These are phyloP conservation scores for Psettodes erumei DNA, from an alignment of 2,113 vertebrate species.

Conservation along the genomic window DNA sequence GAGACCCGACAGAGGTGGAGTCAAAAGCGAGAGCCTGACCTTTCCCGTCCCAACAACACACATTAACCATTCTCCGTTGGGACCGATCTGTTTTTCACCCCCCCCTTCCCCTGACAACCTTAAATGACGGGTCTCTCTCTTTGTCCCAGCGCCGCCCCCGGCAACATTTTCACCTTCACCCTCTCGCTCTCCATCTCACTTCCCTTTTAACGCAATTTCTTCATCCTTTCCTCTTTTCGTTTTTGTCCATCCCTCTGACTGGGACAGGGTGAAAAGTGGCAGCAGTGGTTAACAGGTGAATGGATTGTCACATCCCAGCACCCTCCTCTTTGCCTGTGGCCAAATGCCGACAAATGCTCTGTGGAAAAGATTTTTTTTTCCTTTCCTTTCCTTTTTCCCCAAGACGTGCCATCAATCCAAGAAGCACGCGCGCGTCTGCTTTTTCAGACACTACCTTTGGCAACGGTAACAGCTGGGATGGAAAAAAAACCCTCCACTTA, in stretches of 20 bases:
- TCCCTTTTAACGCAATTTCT: neutral
- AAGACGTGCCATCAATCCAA: neutral
- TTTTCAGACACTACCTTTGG: neutral
- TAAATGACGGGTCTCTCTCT: constrained; percentile 41
- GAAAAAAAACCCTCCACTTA: constrained; percentile 3
- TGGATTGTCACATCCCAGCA: constrained; percentile 26
- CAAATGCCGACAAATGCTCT: constrained; percentile 50
- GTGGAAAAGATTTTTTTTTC: neutral
- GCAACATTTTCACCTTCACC: neutral
- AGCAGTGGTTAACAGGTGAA: constrained; percentile 13
- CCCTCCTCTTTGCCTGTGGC: constrained; percentile 29
- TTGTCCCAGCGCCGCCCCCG: neutral
- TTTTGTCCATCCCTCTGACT: constrained; percentile 9
- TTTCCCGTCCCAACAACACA: constrained; percentile 67
- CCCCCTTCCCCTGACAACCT: constrained; percentile 43
- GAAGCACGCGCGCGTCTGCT: neutral
- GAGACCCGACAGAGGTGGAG: constrained; percentile 39
- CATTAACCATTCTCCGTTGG: constrained; percentile 55
- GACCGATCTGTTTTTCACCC: constrained; percentile 59
- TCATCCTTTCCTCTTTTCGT: neutral
- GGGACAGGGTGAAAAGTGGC: constrained; percentile 14
- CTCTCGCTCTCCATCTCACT: neutral
- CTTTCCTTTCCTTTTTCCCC: neutral
- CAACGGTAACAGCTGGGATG: constrained; percentile 12
- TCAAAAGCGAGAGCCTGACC: constrained; percentile 64